Percentiles rank a stretch among this genome's conserved stretches.
These are phyloP conservation scores for Drosophila orosa DNA, from an alignment of 1,140 invertebrate species.

Conservation along the genomic window DNA sequence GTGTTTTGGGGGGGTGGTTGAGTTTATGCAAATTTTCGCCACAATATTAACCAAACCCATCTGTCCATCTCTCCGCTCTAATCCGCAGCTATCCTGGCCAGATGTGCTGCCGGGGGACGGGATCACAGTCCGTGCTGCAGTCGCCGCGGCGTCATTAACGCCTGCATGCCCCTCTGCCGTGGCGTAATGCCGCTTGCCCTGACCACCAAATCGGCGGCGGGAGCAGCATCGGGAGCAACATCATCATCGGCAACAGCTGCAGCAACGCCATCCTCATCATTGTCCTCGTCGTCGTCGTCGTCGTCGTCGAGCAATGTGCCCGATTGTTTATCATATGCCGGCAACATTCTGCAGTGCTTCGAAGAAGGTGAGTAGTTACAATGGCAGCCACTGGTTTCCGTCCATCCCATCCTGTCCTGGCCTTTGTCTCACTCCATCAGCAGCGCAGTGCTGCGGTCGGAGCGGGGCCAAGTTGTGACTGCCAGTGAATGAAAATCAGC, in stretches of 20 bases:
- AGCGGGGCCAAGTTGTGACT: constrained; percentile 12
- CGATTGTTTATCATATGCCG: constrained; percentile 90
- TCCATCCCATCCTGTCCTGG: constrained; percentile 6
- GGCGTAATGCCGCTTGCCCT: constrained; percentile 86
- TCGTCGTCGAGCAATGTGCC: constrained; percentile 54
- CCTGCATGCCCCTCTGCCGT: constrained; percentile 90
- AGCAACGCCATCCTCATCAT: constrained; percentile 31
- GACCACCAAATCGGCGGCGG: constrained; percentile 64
- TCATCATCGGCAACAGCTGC: constrained; percentile 33
- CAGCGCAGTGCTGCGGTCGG: constrained; percentile 8
- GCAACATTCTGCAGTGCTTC: constrained; percentile 93
- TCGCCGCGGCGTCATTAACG: constrained; percentile 89
- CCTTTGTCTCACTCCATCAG: not conserved
- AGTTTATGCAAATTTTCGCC: constrained; percentile 85
- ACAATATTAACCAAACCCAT: constrained; percentile 47
- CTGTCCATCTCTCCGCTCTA: constrained; percentile 26
- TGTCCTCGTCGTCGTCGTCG: constrained; percentile 17
- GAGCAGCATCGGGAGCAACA: constrained; percentile 30
- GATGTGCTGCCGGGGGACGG: constrained; percentile 89
- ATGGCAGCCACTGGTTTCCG: constrained; percentile 13
- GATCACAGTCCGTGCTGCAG: constrained; percentile 91
- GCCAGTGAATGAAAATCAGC: constrained; percentile 26
- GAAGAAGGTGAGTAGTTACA: constrained; percentile 88
- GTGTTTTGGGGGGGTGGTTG: not conserved
- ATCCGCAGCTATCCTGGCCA: constrained; percentile 70